Base-by-base conservation (phyloP, 2,888 invertebrate genomes). In the Brenthis ino region DNA sequence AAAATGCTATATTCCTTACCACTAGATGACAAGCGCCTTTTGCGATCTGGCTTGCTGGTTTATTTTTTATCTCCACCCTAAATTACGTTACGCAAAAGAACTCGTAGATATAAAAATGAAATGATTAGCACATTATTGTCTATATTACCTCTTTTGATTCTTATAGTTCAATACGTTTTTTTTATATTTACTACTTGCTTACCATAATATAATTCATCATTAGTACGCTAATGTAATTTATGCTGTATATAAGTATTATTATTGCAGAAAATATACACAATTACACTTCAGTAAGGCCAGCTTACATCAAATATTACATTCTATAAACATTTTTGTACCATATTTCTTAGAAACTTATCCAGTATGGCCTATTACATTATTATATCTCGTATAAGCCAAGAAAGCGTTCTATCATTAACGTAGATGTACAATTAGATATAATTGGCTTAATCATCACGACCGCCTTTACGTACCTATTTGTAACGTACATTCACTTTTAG, bases 401-500 rank as follows among this genome's bases (percentile, higher is more conserved):
- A 71, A 72, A 71, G 58, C 66, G 68, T 69, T 67, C 68, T 56
- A 73, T 73, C 73, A 75, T 75, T 75, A 73, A 70, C 51, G 71
- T 74, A 74, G 74, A 75, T 75, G 73, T 72, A 75, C 72, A 77
- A 77, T 78, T 76, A 77, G 68, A 69, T 61, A 64, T 78, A 78
- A 77, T 78, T 78, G 77, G 76, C 72, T 76, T 75, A 75, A 76
- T 77, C 72, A 72, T 72, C 67, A 72, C 69, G 69, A 67, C 74
- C 70, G 72, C 60, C 60, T 65, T 67, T 64, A 58, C 65, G 61
- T 60, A 37, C 37, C 37, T 37, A 70, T 69, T 67, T 64, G 70
- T 57, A 66, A 56, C 65, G 63, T 55, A 67, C 68, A 28, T 60
- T 72, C 70, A 67, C 70, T 70, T 68, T 68, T 68, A 71, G 60